A percentile compares a stretch with the other conserved stretches of the same genome.
Evolutionary conservation across 2,888 invertebrate genomes (phyloP).

Genomic region (Smittia sp.): DNA sequence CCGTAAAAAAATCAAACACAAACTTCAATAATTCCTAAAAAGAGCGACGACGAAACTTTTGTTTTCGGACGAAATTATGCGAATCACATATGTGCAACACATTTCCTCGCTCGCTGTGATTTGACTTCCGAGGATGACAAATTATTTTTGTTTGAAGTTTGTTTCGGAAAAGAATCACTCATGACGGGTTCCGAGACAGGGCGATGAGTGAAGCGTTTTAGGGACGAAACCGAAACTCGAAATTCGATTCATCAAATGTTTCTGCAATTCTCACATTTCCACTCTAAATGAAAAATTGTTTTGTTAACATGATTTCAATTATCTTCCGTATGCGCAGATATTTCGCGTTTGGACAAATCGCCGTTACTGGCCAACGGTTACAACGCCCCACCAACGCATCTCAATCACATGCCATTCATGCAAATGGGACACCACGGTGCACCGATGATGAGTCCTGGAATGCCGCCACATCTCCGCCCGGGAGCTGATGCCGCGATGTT

Average conservation of each 20-base stretch:
- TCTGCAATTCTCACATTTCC: neutral
- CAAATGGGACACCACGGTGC: conserved; percentile 75
- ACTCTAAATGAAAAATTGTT: conserved; percentile 15
- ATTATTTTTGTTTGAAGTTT: conserved; percentile 35
- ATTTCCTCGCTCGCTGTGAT: conserved; percentile 31
- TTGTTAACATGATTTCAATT: conserved; percentile 35
- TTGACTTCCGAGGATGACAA: conserved; percentile 32
- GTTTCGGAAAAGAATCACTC: conserved; percentile 4
- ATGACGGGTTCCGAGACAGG: too few relatives aligned
- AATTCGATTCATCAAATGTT: neutral
- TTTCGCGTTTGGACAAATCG: conserved; percentile 86
- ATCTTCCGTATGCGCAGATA: conserved; percentile 61
- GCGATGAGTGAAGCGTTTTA: neutral
- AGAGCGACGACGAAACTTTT: neutral
- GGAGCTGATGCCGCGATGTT: conserved; percentile 81
- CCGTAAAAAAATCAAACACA: conserved; percentile 19
- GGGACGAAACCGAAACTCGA: neutral
- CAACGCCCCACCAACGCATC: conserved; percentile 87
- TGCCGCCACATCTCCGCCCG: conserved; percentile 79
- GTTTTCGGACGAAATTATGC: conserved; percentile 32
- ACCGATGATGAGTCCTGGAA: conserved; percentile 81
- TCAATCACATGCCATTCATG: conserved; percentile 94
- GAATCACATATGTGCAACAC: conserved; percentile 41
- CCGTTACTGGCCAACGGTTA: conserved; percentile 90
- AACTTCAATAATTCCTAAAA: conserved; percentile 21